Evolutionary conservation across 2,888 invertebrate genomes (phyloP).

Genomic region (Myopa testacea): DNA sequence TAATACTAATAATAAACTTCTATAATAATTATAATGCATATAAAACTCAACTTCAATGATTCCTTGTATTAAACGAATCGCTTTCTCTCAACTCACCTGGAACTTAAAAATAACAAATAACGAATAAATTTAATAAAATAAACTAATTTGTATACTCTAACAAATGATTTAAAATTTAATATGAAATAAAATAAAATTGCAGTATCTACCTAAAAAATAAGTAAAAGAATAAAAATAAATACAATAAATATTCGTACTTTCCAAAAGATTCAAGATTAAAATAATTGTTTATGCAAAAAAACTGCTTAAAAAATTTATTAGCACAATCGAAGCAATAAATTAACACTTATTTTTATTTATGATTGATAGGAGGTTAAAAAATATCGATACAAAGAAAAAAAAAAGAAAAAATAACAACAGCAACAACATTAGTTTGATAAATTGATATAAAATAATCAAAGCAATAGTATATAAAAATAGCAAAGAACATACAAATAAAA

Average conservation of each 20-base stretch:
- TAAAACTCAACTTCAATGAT: too few relatives aligned
- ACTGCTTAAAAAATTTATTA: slow-evolving; percentile 63
- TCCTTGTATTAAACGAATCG: too few relatives aligned
- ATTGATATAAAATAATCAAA: slow-evolving; percentile 14
- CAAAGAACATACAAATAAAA: slow-evolving; percentile 34
- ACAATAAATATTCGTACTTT: not conserved
- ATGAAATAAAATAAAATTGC: too few relatives aligned
- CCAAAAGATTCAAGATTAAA: not conserved
- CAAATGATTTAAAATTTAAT: not conserved
- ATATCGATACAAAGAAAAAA: slow-evolving; percentile 39
- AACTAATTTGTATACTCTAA: too few relatives aligned
- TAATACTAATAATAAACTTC: too few relatives aligned
- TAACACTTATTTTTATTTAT: slow-evolving; percentile 58
- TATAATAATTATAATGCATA: too few relatives aligned
- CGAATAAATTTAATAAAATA: too few relatives aligned
- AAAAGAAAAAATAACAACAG: slow-evolving; percentile 32
- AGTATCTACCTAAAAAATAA: too few relatives aligned
- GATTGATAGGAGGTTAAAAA: slow-evolving; percentile 54
- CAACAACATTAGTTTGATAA: slow-evolving; percentile 27
- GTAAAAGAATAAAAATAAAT: not conserved
- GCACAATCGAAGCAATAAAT: slow-evolving; percentile 62
- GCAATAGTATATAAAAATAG: slow-evolving; percentile 33
- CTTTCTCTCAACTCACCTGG: too few relatives aligned
- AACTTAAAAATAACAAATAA: too few relatives aligned
- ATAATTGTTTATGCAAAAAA: slow-evolving; percentile 1